Conservation (phyloP, 2,113 vertebrate genomes). For the Tetraodon nigroviridis region DNA sequence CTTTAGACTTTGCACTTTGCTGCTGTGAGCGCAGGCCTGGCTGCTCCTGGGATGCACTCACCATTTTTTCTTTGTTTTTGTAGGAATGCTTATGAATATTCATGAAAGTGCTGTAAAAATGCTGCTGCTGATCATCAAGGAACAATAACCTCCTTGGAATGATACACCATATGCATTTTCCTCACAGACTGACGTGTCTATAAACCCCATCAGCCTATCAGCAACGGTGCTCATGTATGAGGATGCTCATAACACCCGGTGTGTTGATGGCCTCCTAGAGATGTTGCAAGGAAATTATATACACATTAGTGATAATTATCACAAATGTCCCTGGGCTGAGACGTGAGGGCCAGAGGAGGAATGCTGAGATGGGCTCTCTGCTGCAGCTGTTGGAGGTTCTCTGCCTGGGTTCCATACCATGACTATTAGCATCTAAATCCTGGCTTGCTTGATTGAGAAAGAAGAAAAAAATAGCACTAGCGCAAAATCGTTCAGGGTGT, state of each 20-base stretch:
- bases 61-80: conserved; percentile 7
- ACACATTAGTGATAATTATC: conserved; percentile 34
- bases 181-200: too few relatives aligned
- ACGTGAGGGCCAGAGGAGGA: not conserved
- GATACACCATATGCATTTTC: too few relatives aligned
- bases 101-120: conserved; percentile 5
- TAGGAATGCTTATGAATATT: not conserved
- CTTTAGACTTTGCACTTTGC: too few relatives aligned
- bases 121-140: too few relatives aligned
- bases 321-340: conserved; percentile 26
- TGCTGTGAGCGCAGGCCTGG: too few relatives aligned
- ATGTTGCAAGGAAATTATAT: conserved; percentile 5
- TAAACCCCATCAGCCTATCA: too few relatives aligned
- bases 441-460: conserved; percentile 16
- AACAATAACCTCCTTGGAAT: not conserved
- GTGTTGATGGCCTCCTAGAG: not conserved
- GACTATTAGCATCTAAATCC: not conserved
- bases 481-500: conserved; percentile 33
- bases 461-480: conserved; percentile 14
- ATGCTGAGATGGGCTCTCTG: too few relatives aligned
- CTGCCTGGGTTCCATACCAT: not conserved
- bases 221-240: too few relatives aligned
- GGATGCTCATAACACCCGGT: too few relatives aligned
- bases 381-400: too few relatives aligned
- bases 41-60: not conserved